Percentiles rank a stretch among this genome's conserved stretches.
Evolutionary conservation across 2,113 vertebrate species (phyloP).

Genomic region (Trachemys scripta): DNA sequence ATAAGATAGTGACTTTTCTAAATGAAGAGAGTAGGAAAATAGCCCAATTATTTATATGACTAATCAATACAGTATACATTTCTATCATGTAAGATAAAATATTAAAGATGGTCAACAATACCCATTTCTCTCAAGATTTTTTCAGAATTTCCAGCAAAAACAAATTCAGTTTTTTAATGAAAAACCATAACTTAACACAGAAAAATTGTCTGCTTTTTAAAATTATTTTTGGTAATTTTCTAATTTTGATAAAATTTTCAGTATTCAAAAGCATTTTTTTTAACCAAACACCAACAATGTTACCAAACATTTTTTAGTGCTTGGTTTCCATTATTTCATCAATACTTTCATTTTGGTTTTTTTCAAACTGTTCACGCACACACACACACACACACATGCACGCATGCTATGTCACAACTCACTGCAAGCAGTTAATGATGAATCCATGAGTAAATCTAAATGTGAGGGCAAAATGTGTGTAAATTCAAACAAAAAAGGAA

Average conservation of each 20-base stretch:
- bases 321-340: background rate
- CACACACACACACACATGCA: background rate
- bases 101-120: background rate
- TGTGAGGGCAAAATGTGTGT: background rate
- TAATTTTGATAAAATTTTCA: background rate
- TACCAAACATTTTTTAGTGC: background rate
- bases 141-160: background rate
- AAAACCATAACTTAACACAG: background rate
- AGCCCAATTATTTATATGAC: background rate
- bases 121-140: background rate
- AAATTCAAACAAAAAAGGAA: background rate
- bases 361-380: background rate
- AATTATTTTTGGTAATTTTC: background rate
- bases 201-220: background rate
- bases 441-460: background rate
- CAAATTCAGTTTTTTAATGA: background rate
- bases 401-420: background rate
- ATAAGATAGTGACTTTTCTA: background rate
- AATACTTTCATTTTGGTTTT: background rate
- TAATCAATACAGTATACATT: background rate
- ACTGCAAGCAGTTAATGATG: fast-evolving
- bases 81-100: background rate
- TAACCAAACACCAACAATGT: background rate
- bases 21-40: background rate
- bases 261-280: background rate